These are phyloP conservation scores for Anhinga rufa DNA, from an alignment of 2,113 vertebrate species.

Conservation along the genomic window DNA sequence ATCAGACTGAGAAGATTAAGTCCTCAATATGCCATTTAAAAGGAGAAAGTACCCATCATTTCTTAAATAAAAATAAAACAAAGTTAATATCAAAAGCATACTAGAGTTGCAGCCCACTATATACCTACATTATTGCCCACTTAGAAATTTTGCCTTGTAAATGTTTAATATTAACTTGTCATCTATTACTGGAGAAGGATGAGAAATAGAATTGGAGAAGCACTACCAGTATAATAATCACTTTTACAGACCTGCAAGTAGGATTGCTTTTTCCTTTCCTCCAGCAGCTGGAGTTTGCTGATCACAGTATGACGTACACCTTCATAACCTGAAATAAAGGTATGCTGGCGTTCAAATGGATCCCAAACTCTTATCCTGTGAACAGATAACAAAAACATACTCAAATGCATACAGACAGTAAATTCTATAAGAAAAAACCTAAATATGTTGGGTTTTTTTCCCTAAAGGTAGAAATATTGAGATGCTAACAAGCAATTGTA, in stretches of 20 bases:
- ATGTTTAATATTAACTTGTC: neutral
- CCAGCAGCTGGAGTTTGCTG: conserved; percentile 53
- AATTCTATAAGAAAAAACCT: neutral
- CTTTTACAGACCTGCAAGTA: conserved; percentile 56
- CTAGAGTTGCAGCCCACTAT: neutral
- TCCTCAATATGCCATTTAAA: neutral
- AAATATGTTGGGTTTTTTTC: neutral
- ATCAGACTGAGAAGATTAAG: neutral
- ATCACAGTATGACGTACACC: conserved; percentile 21
- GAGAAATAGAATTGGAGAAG: neutral
- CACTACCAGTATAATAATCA: neutral
- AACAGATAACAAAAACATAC: neutral
- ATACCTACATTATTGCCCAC: neutral
- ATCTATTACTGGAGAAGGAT: neutral
- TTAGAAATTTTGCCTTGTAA: neutral
- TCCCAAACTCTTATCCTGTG: conserved; percentile 67
- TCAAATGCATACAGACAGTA: neutral
- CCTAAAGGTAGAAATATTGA: neutral
- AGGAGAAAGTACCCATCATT: neutral
- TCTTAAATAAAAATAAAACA: neutral
- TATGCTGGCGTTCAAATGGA: conserved; percentile 44
- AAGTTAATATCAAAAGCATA: neutral
- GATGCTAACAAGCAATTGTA: neutral
- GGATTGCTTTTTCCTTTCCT: conserved; percentile 59
- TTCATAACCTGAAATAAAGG: conserved; percentile 58